A percentile compares a stretch with the other conserved stretches of the same genome.
These are phyloP conservation scores for Cheilosia impressa DNA, from an alignment of 2,888 invertebrate genomes.

Conservation along the genomic window DNA sequence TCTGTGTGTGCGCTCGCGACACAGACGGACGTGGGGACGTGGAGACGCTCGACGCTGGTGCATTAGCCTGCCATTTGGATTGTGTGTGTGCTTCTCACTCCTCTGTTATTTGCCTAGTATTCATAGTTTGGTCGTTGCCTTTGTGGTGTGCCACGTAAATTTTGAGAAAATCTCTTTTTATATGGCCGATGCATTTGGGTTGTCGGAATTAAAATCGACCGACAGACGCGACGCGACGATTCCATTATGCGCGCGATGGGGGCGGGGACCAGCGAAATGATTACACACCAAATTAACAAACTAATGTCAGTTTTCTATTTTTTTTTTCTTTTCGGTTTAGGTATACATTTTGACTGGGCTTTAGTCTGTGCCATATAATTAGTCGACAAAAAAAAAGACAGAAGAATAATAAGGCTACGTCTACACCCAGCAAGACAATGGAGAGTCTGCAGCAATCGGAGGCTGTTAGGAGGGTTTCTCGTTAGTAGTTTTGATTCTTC, in stretches of 20 bases:
- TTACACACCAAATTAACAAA: conserved; percentile 73
- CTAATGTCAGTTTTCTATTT: conserved; percentile 38
- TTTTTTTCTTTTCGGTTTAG: conserved; percentile 3
- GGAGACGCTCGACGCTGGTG: not conserved
- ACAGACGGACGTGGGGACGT: not conserved
- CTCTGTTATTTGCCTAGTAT: conserved; percentile 45
- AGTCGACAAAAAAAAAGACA: conserved; percentile 16
- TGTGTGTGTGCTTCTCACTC: conserved; percentile 11
- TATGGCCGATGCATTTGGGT: conserved; percentile 44
- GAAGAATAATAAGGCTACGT: conserved; percentile 9
- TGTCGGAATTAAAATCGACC: conserved; percentile 31
- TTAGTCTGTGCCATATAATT: conserved; percentile 41
- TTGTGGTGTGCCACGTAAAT: conserved; percentile 68
- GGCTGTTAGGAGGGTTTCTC: conserved; percentile 8
- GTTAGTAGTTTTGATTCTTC: not conserved
- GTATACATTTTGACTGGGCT: not conserved
- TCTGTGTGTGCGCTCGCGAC: conserved; percentile 44
- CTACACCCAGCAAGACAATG: conserved; percentile 11
- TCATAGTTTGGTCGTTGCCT: conserved; percentile 53
- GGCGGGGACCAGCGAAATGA: conserved; percentile 56
- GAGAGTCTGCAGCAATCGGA: conserved; percentile 6
- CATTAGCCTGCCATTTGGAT: conserved; percentile 58
- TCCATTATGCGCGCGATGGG: conserved; percentile 13
- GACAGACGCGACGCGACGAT: conserved; percentile 17
- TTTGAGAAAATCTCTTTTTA: conserved; percentile 60